Base-by-base conservation (phyloP, 2,888 invertebrate species). In the Acleris literana region DNA sequence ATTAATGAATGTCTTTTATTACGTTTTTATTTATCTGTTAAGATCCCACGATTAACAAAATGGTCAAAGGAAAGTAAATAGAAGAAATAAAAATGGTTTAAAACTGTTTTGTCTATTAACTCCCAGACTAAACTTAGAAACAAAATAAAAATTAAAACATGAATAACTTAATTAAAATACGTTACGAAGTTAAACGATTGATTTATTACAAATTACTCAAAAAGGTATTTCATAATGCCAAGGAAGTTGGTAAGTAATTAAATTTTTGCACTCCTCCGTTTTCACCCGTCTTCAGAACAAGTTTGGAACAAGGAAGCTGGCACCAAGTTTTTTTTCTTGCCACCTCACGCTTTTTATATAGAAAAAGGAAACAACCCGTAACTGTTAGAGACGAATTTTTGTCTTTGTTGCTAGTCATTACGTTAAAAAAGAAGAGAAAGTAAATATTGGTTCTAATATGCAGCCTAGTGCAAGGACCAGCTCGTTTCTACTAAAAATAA, bases 281-380 rank as follows among this genome's bases (percentile, higher is more conserved):
- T 65, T 18, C 58, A 58, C 46, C 58, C 56, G 76, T 79, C 73
- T 77, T 76, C 52, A 58, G 71, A 70, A 72, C 68, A 74, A 79
- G 74, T 78, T 73, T 29, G 63, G 48, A 72, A 68, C 59, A 74
- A 71, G 71, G 74, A 82, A 82, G 69, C 75, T 73, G 64, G 68
- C 64, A 58, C 55, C 60, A 72, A 69, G 58, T 68, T 71, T 69
- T 70, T 64, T 71, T 76, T 74, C 78, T 74, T 73, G 74, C 73
- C 74, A 72, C 22, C 53, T 63, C 58, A 64, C 48, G 48, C 49
- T 51, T 49, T 25, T 43, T 39, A 58, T 49, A 43, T 33, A 63
- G 63, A 60, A 55, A 57, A 66, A 33, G 46, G 46, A 56, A 61
- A 61, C 46, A 53, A 57, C 61, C 48, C 56, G 46, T 56, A 49